Conservation (phyloP, 53 echinoderm and acorn worm genomes). For the Temnopleurus reevesii region DNA sequence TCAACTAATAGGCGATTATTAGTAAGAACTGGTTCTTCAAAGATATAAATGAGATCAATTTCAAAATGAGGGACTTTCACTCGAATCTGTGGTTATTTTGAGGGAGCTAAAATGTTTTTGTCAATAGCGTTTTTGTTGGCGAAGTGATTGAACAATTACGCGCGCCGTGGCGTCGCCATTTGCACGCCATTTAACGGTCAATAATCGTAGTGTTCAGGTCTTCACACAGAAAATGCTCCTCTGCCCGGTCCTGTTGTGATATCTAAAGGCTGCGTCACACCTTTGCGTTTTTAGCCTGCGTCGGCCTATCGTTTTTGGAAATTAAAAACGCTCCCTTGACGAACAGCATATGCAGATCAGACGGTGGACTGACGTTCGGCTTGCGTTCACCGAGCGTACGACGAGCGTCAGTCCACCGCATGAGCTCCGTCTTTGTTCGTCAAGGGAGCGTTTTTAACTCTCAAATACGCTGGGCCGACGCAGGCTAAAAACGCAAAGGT, state of each 20-base stretch:
- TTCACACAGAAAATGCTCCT: neutral
- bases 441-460: too few species aligned
- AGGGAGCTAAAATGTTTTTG: neutral
- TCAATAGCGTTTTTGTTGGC: slow-evolving; percentile 12
- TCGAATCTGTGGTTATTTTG: neutral
- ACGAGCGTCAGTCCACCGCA: too few species aligned
- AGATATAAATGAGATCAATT: slow-evolving; percentile 18
- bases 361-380: too few species aligned
- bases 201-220: neutral
- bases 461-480: too few species aligned
- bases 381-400: too few species aligned
- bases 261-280: too few species aligned
- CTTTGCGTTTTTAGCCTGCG: too few species aligned
- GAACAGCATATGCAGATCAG: too few species aligned
- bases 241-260: neutral
- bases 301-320: too few species aligned
- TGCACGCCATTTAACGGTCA: neutral
- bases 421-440: too few species aligned
- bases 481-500: too few species aligned
- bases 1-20: slow-evolving; percentile 39
- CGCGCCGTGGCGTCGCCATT: slow-evolving; percentile 8
- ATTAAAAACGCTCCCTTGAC: too few species aligned
- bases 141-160: slow-evolving; percentile 15
- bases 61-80: neutral
- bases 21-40: slow-evolving; percentile 15